Evolutionary conservation across 2,113 vertebrate genomes (phyloP).

Genomic region (Oxygymnocypris stewartii): DNA sequence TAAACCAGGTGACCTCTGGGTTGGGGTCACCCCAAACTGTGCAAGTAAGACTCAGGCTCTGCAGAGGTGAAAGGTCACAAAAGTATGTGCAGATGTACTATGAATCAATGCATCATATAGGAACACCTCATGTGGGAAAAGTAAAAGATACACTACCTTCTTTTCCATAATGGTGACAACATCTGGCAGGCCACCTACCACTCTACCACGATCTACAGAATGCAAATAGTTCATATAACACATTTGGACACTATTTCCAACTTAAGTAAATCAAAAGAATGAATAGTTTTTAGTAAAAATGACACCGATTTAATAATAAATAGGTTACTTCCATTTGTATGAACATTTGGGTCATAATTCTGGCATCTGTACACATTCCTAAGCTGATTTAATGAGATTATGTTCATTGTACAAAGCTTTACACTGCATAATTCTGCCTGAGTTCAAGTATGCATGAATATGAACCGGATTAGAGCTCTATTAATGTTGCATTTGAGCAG

Average conservation of each 20-base stretch:
- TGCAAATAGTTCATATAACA: constrained; percentile 16
- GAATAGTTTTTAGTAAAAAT: neutral
- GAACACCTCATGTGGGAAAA: neutral
- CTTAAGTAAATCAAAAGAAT: neutral
- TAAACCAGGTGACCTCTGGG: constrained; percentile 93
- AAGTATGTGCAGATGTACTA: constrained; percentile 7
- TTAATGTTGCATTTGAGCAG: constrained; percentile 6
- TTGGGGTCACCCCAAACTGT: constrained; percentile 94
- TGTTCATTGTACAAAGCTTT: neutral
- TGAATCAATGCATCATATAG: neutral
- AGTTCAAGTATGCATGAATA: constrained; percentile 11
- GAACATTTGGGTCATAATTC: neutral
- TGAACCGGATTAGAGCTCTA: neutral
- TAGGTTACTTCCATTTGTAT: neutral
- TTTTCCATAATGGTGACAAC: constrained; percentile 99
- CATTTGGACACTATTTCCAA: neutral
- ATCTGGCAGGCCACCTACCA: constrained; percentile 92
- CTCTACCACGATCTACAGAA: constrained; percentile 90
- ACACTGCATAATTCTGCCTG: neutral
- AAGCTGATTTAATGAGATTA: constrained; percentile 1
- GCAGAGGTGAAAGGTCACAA: constrained; percentile 33
- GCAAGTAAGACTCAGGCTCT: constrained; percentile 96
- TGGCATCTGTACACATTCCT: neutral
- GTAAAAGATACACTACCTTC: constrained; percentile 80
- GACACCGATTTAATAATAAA: neutral